Evolutionary conservation across 1,140 invertebrate species (phyloP).

Genomic region (Bombus polaris): DNA sequence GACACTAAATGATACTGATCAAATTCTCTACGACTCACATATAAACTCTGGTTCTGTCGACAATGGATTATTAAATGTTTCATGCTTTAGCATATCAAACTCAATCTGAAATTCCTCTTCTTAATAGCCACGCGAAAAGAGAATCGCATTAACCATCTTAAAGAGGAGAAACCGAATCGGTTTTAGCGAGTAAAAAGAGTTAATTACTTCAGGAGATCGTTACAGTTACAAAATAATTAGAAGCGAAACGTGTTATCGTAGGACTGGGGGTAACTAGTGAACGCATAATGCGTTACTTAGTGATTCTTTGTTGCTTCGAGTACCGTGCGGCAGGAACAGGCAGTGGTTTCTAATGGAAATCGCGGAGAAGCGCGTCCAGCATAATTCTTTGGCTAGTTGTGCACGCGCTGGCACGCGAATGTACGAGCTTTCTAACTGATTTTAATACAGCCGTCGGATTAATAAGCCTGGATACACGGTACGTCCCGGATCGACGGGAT

Average conservation of each 20-base stretch:
- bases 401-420: constrained; percentile 56
- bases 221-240: constrained; percentile 1
- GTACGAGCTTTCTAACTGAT: constrained; percentile 72
- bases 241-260: neutral
- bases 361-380: constrained; percentile 49
- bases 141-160: neutral
- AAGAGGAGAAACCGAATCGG: neutral
- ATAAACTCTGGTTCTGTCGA: too few relatives aligned
- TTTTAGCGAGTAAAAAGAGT: neutral
- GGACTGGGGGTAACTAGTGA: neutral
- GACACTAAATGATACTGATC: neutral
- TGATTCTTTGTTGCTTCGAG: constrained; percentile 1
- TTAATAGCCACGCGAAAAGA: neutral
- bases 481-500: constrained; percentile 48
- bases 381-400: constrained; percentile 45
- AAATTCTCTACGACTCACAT: neutral
- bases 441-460: constrained; percentile 51
- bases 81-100: too few relatives aligned
- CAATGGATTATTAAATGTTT: too few relatives aligned
- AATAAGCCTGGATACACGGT: constrained; percentile 34
- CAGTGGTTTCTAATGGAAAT: constrained; percentile 76
- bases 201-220: neutral
- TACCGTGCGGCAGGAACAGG: neutral
- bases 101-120: too few relatives aligned
- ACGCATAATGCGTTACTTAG: neutral